phyloP scores from a whole-genome alignment of 2,113 vertebrate genomes.

The Elephas maximus region DNA sequence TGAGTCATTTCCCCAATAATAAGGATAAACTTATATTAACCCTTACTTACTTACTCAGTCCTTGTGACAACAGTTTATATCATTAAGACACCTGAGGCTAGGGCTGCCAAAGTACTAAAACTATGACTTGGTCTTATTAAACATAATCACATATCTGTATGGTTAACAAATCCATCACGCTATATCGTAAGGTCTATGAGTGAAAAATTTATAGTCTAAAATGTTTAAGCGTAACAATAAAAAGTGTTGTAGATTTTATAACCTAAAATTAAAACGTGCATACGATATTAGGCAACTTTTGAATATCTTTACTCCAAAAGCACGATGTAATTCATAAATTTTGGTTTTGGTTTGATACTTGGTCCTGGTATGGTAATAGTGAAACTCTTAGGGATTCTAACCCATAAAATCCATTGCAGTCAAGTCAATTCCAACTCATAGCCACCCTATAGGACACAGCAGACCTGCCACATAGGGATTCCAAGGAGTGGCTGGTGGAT shows the following conservation, averaged over 20 bases:
- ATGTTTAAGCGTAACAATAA: slow-evolving; percentile 20
- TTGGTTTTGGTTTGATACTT: slow-evolving; percentile 8
- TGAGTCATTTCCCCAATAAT: not conserved
- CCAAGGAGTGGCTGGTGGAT: no score
- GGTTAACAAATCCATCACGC: slow-evolving; percentile 28
- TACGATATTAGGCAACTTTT: slow-evolving; percentile 55
- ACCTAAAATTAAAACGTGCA: slow-evolving; percentile 53
- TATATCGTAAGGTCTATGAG: not conserved
- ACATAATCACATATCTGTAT: not conserved
- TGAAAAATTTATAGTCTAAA: slow-evolving; percentile 56
- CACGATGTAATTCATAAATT: slow-evolving; percentile 55
- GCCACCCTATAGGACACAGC: no score
- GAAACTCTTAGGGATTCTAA: not conserved
- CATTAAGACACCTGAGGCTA: not conserved
- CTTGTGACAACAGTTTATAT: slow-evolving; percentile 30
- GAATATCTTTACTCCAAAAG: slow-evolving; percentile 37
- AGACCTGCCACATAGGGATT: no score
- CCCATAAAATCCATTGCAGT: no score
- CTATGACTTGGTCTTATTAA: slow-evolving; percentile 55
- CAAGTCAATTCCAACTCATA: no score
- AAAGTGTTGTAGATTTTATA: slow-evolving; percentile 43
- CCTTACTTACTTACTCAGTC: not conserved
- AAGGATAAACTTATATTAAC: slow-evolving; percentile 52
- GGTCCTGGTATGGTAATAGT: slow-evolving; percentile 8
- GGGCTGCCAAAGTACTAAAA: not conserved